Base-by-base conservation (phyloP, 2,113 vertebrate genomes). In the Halcyon senegalensis region DNA sequence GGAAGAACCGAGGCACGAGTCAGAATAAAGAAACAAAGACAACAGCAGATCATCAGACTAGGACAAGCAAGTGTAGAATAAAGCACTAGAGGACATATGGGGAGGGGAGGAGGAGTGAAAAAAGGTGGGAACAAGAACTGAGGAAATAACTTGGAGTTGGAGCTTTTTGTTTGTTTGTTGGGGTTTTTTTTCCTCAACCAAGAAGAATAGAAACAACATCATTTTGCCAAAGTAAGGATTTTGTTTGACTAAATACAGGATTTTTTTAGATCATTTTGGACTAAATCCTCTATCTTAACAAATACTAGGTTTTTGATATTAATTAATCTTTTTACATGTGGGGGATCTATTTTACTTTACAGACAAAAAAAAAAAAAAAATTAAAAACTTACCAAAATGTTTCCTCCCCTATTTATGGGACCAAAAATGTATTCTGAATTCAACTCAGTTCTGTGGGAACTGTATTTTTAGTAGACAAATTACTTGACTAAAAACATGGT, bases 91-190 rank as follows among this genome's bases (percentile, higher is more conserved):
- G 18, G 23, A 53, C 8, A 84, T 4, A 8, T 43, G 30, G 13
- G 23, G 10, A 35, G 28, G 9, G 31, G 33, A 13, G 23, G 10
- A 35, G 28, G 10, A n/a, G 5, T 31, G 5, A 87, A 87, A 53
- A 41, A 56, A 67, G 18, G 6, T 58, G 17, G 17, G 13, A 37
- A 23, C 20, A 56, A 79, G 46, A 86, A 51, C 7, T 23, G 63
- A 89, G 18, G 16, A 80, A 73, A 15, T 44, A 41, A 39, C 10
- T 31, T 53, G 17, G 33, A n/a, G 5, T 5, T n/a, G 10, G 7
- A 0, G 0, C 3, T 27, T 87, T 50, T 50, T 27, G 2, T 17
- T 55, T 5, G 2, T 37, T 62, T 33, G 28, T 51, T 44, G 43
- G 20, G 43, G 20, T 46, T 46, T 46, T 41, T 51, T 46, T 74